Percentiles rank a stretch among this genome's conserved stretches.
Evolutionary conservation across 1,140 invertebrate species (phyloP).

Genomic region (Colletes gigas): DNA sequence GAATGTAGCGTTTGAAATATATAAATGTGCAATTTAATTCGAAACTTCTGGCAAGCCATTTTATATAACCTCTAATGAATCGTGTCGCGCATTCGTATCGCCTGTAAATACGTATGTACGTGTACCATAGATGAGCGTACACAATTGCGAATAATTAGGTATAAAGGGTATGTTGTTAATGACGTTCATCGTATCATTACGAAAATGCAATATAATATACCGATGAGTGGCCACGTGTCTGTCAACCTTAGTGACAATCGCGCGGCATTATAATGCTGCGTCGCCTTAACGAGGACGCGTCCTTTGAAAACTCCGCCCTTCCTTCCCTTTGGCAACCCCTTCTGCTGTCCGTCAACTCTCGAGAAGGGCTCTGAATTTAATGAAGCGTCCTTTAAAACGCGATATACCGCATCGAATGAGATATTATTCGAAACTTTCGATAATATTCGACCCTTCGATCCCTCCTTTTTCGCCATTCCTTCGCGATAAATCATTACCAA

Average conservation of each 20-base stretch:
- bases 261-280: conserved; percentile 70
- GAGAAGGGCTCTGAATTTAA: conserved; percentile 68
- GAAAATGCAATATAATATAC: conserved; percentile 50
- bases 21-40: no score
- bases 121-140: no score
- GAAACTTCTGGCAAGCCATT: no score
- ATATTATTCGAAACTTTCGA: conserved; percentile 26
- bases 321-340: conserved; percentile 63
- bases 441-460: background rate
- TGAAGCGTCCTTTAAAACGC: conserved; percentile 66
- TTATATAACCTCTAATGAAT: no score
- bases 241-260: conserved; percentile 57
- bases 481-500: background rate
- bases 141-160: background rate
- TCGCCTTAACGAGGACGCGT: conserved; percentile 75
- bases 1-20: no score
- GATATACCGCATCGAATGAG: conserved; percentile 31
- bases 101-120: no score
- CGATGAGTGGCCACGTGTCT: conserved; percentile 60
- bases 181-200: conserved; percentile 29
- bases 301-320: conserved; percentile 69
- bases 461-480: background rate
- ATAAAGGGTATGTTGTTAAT: conserved; percentile 13
- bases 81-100: no score
- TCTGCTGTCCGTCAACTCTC: conserved; percentile 71